Percentiles rank a stretch among this genome's conserved stretches.
phyloP scores from a whole-genome alignment of 2,888 invertebrate species.

The Erannis defoliaria region DNA sequence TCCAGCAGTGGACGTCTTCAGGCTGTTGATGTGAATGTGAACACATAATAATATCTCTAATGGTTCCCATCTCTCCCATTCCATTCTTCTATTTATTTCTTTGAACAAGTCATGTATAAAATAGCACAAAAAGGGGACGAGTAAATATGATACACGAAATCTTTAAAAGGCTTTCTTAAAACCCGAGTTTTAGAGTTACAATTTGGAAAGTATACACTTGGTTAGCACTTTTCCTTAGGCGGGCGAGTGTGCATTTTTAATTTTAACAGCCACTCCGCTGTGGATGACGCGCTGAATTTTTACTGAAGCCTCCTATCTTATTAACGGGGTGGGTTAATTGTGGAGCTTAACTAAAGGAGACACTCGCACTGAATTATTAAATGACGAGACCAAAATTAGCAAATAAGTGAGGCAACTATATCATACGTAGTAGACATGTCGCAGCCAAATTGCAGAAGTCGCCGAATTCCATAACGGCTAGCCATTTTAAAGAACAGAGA shows the following conservation, averaged over 20 bases:
- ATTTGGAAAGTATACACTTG: conserved; percentile 63
- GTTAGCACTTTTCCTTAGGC: conserved; percentile 79
- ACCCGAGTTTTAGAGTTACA: conserved; percentile 57
- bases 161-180: not conserved
- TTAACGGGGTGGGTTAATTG: conserved; percentile 73
- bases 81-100: not conserved
- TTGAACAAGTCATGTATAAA: conserved; percentile 4
- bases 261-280: conserved; percentile 74
- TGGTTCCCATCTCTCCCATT: too few relatives aligned
- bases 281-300: conserved; percentile 81
- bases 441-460: too few relatives aligned
- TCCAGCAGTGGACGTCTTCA: too few relatives aligned
- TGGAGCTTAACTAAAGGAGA: conserved; percentile 54
- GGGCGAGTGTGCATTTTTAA: conserved; percentile 82
- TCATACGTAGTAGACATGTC: not conserved
- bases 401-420: conserved; percentile 6
- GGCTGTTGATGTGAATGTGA: too few relatives aligned
- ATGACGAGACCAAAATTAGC: conserved; percentile 10
- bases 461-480: too few relatives aligned
- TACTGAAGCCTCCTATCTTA: conserved; percentile 79
- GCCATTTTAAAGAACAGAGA: too few relatives aligned
- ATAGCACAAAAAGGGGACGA: too few relatives aligned
- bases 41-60: too few relatives aligned
- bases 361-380: conserved; percentile 40
- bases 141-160: not conserved